phyloP scores from a whole-genome alignment of 2,797 vertebrate species.

The Galaxias olidus region DNA sequence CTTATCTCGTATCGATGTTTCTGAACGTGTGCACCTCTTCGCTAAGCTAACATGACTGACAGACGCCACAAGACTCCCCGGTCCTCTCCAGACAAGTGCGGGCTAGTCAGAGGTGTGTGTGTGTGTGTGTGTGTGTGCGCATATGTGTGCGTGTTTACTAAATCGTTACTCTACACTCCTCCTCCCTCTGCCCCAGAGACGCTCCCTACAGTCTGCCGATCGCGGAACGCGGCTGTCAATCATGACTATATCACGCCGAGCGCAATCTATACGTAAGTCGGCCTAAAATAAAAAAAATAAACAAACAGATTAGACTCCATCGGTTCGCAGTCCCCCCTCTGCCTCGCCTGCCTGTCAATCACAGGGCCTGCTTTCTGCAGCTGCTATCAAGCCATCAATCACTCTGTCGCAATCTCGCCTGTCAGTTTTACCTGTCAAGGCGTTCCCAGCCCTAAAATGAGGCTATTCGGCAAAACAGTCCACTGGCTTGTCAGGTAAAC shows the following conservation, averaged over 20 bases:
- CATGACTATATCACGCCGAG: constrained; percentile 26
- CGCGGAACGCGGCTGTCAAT: constrained; percentile 50
- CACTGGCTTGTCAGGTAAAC: background rate
- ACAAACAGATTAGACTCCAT: constrained; percentile 41
- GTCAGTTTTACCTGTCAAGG: constrained; percentile 37
- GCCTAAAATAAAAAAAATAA: no score
- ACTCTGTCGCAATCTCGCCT: constrained; percentile 12
- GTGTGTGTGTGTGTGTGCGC: constrained; percentile 2
- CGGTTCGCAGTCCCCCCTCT: constrained; percentile 27
- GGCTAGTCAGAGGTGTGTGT: background rate
- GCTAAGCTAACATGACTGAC: background rate
- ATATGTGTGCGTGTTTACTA: constrained; percentile 4
- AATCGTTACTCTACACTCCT: constrained; percentile 28
- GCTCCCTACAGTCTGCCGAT: constrained; percentile 23
- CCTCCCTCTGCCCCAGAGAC: constrained; percentile 1
- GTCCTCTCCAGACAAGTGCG: background rate
- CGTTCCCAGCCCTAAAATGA: background rate
- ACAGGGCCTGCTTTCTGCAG: constrained; percentile 7
- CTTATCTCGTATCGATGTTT: background rate
- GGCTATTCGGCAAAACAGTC: background rate
- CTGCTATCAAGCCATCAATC: constrained; percentile 17
- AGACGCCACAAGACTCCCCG: constrained; percentile 1
- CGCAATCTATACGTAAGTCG: constrained; percentile 58
- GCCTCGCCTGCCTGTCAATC: constrained; percentile 40
- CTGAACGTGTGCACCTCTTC: background rate